These are phyloP conservation scores for Torymus texanus DNA, from an alignment of 2,888 invertebrate genomes.

Conservation along the genomic window DNA sequence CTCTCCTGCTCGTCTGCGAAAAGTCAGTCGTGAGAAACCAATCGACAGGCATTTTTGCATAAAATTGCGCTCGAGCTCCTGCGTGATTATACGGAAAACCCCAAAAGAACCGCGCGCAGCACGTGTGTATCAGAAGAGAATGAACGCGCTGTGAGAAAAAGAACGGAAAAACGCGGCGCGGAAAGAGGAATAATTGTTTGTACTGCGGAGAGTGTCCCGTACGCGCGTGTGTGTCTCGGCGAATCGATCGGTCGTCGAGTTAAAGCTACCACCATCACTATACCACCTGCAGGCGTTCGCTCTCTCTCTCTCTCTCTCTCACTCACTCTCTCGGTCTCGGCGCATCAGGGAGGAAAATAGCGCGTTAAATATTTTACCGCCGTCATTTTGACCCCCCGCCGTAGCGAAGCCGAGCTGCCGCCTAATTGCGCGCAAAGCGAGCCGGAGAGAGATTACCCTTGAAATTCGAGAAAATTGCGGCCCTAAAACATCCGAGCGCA, in stretches of 20 bases:
- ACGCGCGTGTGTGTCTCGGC: background rate
- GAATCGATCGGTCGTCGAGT: constrained; percentile 27
- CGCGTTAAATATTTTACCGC: constrained; percentile 54
- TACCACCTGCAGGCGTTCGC: no score
- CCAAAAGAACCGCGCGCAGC: no score
- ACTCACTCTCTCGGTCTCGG: no score
- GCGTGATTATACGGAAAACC: no score
- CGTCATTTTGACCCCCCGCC: constrained; percentile 29
- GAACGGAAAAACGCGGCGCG: background rate
- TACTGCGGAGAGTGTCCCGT: constrained; percentile 20
- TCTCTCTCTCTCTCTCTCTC: no score
- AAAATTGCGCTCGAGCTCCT: no score
- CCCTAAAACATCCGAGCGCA: constrained; percentile 27
- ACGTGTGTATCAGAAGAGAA: no score
- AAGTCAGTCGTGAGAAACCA: background rate
- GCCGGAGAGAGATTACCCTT: constrained; percentile 50
- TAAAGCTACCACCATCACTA: no score
- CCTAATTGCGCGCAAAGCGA: constrained; percentile 55
- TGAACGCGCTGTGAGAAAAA: no score
- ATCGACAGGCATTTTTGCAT: no score
- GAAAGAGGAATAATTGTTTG: constrained; percentile 29
- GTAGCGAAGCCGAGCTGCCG: background rate
- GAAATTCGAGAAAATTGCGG: constrained; percentile 55
- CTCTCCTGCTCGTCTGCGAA: background rate
- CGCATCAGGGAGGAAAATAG: constrained; percentile 37